A percentile compares a stretch with the other conserved stretches of the same genome.
Evolutionary conservation across 2,797 vertebrate species (phyloP).

Genomic region (Tolypeutes matacus): DNA sequence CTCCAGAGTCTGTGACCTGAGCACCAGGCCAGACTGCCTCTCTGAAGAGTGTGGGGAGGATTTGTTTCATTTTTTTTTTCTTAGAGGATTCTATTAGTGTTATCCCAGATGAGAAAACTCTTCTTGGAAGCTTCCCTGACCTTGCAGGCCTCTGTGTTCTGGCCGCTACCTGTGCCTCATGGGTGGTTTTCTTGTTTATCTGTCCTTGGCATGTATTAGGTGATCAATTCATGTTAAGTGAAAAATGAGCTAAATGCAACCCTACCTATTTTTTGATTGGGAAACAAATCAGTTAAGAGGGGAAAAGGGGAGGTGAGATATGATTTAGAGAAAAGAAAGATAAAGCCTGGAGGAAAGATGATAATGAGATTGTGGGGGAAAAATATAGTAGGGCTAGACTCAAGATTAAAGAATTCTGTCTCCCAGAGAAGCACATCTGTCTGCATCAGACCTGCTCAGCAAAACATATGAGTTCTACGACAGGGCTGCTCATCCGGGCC

Average conservation of each 20-base stretch:
- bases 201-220: background rate
- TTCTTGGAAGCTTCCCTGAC: background rate
- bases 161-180: background rate
- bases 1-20: background rate
- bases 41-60: background rate
- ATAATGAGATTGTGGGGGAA: background rate
- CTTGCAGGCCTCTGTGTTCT: background rate
- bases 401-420: background rate
- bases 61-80: background rate
- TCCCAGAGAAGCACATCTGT: background rate
- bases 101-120: background rate
- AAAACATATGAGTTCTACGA: background rate
- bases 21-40: background rate
- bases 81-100: background rate
- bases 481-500: background rate
- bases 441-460: background rate
- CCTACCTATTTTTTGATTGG: background rate
- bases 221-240: background rate
- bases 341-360: conserved; percentile 1
- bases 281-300: background rate
- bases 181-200: background rate
- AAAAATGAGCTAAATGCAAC: background rate
- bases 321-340: background rate
- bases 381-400: background rate
- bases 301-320: background rate